Conservation (phyloP, 1,140 invertebrate species). For the Calliopsis andreniformis region DNA sequence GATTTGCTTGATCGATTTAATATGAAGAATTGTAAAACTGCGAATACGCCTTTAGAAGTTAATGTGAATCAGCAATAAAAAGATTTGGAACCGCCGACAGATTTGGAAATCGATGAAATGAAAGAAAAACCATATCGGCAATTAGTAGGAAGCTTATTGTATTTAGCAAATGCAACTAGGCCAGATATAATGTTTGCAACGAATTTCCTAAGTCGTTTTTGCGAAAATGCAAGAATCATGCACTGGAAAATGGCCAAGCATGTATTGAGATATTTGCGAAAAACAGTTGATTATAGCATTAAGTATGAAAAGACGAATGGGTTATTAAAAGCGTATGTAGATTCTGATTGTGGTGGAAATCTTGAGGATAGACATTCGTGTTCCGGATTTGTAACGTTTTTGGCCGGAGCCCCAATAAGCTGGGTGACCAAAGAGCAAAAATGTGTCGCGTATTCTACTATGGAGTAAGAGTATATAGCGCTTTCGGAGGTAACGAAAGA, state of each 20-base stretch:
- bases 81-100: background rate
- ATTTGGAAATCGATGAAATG: background rate
- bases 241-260: slow-evolving; percentile 27
- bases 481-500: no score
- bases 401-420: slow-evolving; percentile 52
- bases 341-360: slow-evolving; percentile 74
- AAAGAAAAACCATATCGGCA: slow-evolving; percentile 12
- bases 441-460: slow-evolving; percentile 65
- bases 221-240: background rate
- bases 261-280: slow-evolving; percentile 10
- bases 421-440: slow-evolving; percentile 44
- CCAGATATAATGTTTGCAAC: slow-evolving; percentile 6
- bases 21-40: no score
- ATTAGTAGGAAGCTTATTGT: slow-evolving; percentile 9
- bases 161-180: slow-evolving; percentile 14
- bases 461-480: slow-evolving; percentile 75
- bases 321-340: slow-evolving; percentile 31
- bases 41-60: background rate
- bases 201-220: slow-evolving; percentile 14
- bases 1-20: no score
- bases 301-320: background rate
- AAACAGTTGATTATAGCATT: background rate
- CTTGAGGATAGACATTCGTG: slow-evolving; percentile 60
- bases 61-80: slow-evolving; percentile 1
- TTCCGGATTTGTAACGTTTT: slow-evolving; percentile 51